Conservation (phyloP, 1,140 invertebrate genomes). For the Plutomurus gul region DNA sequence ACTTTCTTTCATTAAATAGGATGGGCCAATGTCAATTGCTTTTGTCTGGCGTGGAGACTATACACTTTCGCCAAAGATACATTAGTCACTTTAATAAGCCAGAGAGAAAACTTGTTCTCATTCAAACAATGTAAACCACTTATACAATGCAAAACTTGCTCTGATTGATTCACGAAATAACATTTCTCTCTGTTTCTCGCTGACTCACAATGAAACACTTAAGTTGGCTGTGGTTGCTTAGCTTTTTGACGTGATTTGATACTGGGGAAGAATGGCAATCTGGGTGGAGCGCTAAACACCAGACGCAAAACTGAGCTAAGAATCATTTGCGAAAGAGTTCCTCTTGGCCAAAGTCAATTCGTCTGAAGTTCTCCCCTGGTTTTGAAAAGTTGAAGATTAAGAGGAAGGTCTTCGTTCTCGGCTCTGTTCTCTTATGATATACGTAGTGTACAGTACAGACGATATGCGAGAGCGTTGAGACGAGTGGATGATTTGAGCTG, state of each 20-base stretch:
- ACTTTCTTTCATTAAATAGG: background rate
- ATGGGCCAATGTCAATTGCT: too few species aligned
- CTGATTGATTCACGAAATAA: background rate
- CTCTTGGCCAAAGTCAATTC: background rate
- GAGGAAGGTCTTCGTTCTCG: background rate
- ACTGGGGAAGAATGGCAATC: background rate
- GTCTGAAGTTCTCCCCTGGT: background rate
- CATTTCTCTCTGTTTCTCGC: background rate
- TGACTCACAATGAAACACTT: constrained; percentile 8
- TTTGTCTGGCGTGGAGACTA: too few species aligned
- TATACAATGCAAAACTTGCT: background rate
- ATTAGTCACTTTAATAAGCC: constrained; percentile 11
- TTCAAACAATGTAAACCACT: constrained; percentile 10
- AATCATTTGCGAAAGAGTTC: constrained; percentile 19
- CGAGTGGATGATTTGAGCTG: constrained; percentile 23
- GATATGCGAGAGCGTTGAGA: background rate
- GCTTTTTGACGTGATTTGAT: constrained; percentile 1
- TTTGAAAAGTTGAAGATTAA: constrained; percentile 25
- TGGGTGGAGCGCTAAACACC: background rate
- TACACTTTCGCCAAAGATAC: too few species aligned
- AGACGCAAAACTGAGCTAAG: background rate
- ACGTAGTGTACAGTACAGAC: too few species aligned
- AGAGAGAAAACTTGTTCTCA: background rate
- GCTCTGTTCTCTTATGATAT: background rate
- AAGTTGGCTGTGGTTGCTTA: background rate